Conservation (phyloP, 2,888 invertebrate genomes). For the Urechis unicinctus region DNA sequence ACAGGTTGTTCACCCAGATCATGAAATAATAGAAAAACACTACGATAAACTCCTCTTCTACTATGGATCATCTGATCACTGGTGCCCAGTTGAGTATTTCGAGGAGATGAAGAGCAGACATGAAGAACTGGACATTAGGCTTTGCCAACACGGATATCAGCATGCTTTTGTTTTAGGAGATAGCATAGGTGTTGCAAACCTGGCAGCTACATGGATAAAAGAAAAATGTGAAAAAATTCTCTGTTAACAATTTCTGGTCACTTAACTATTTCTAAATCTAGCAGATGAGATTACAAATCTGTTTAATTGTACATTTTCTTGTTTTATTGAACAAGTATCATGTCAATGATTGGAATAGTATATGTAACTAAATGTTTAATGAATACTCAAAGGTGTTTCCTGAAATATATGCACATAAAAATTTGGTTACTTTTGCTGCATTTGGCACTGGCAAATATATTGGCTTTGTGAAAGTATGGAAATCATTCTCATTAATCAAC, state of each 20-base stretch:
- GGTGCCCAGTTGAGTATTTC: slow-evolving; percentile 70
- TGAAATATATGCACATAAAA: too few species aligned
- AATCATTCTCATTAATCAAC: too few species aligned
- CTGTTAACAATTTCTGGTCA: too few species aligned
- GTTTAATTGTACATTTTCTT: neutral
- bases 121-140: slow-evolving; percentile 59
- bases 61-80: slow-evolving; percentile 73
- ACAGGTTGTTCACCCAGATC: slow-evolving; percentile 64
- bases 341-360: too few species aligned
- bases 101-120: slow-evolving; percentile 58
- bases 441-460: too few species aligned
- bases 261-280: neutral
- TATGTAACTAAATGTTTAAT: too few species aligned
- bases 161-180: slow-evolving; percentile 74
- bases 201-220: slow-evolving; percentile 23
- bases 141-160: slow-evolving; percentile 59
- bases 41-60: slow-evolving; percentile 67
- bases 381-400: too few species aligned
- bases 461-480: too few species aligned
- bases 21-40: slow-evolving; percentile 58
- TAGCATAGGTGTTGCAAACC: slow-evolving; percentile 45
- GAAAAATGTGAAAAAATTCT: neutral
- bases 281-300: neutral
- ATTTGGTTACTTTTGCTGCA: too few species aligned
- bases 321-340: too few species aligned